Evolutionary conservation across 2,888 invertebrate species (phyloP).

Genomic region (Oscheius onirici): DNA sequence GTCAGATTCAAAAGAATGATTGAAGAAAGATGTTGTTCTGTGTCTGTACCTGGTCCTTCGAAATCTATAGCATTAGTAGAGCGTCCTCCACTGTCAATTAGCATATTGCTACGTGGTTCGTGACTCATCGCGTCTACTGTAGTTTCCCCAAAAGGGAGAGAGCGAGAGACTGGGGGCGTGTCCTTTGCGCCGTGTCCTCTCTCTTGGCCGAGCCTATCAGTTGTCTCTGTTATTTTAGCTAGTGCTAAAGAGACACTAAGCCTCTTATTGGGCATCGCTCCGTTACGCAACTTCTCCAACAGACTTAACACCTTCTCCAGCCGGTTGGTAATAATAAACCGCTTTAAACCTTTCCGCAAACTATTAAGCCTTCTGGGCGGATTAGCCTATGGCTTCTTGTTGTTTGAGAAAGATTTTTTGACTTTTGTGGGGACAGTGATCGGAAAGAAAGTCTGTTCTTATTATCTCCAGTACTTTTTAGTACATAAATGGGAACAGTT

Average conservation of each 20-base stretch:
- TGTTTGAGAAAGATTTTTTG: background rate
- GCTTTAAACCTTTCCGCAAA: slow-evolving; percentile 26
- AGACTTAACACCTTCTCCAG: slow-evolving; percentile 19
- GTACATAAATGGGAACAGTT: too few relatives aligned
- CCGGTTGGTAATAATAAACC: slow-evolving; percentile 8
- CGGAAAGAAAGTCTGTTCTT: too few relatives aligned
- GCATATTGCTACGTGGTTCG: background rate
- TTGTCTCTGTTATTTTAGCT: slow-evolving; percentile 28
- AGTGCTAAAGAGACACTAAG: slow-evolving; percentile 24
- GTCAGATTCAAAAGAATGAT: too few relatives aligned
- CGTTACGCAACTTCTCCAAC: slow-evolving; percentile 19
- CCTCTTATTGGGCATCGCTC: slow-evolving; percentile 14
- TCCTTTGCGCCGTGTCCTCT: background rate
- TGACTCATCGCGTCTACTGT: background rate
- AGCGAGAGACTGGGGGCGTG: background rate
- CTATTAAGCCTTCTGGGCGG: slow-evolving; percentile 8
- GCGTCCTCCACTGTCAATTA: background rate
- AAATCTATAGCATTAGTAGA: background rate
- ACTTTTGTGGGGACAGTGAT: too few relatives aligned
- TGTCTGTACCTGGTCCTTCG: too few relatives aligned
- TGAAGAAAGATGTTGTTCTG: too few relatives aligned
- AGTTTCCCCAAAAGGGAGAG: background rate
- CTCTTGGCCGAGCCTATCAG: slow-evolving; percentile 10
- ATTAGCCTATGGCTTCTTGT: slow-evolving; percentile 16
- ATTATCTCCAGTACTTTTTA: too few relatives aligned